Evolutionary conservation across 1,140 invertebrate species (phyloP).

Genomic region (Bursaphelenchus mucronatus): DNA sequence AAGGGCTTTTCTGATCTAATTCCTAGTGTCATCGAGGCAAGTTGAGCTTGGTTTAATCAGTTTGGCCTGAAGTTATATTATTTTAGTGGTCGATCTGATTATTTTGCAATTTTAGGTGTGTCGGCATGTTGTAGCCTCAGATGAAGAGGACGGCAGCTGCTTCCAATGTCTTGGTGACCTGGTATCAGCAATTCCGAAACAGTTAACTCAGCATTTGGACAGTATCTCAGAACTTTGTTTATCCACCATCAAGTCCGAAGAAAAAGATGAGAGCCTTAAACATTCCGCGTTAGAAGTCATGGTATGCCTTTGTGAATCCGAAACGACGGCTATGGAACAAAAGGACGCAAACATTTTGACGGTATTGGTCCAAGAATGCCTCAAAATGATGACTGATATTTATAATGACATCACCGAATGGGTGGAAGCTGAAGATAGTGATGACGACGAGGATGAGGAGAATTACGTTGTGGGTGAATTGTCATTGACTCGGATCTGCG

Average conservation of each 20-base stretch:
- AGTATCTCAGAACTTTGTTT: conserved; percentile 78
- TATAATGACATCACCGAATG: conserved; percentile 86
- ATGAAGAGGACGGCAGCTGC: conserved; percentile 79
- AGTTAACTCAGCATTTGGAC: conserved; percentile 77
- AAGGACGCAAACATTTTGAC: conserved; percentile 74
- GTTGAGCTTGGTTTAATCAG: too few relatives aligned
- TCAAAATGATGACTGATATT: conserved; percentile 93
- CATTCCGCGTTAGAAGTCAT: conserved; percentile 87
- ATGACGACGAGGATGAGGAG: conserved; percentile 80
- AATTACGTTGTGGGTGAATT: conserved; percentile 92
- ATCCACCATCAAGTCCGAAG: conserved; percentile 69
- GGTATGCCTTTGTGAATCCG: conserved; percentile 87
- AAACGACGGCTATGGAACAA: conserved; percentile 89
- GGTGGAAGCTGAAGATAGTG: conserved; percentile 69
- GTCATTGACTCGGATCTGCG: conserved; percentile 88
- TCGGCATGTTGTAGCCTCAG: conserved; percentile 61
- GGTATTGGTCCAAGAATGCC: conserved; percentile 71
- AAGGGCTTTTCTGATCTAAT: conserved; percentile 81
- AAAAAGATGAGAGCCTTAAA: conserved; percentile 77
- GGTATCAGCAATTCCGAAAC: conserved; percentile 88
- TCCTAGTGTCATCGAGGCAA: conserved; percentile 71
- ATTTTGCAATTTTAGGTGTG: conserved; percentile 45
- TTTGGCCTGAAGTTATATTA: too few relatives aligned
- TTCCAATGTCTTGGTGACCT: conserved; percentile 87
- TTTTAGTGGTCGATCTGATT: too few relatives aligned